Base-by-base conservation (phyloP, 2,113 vertebrate genomes). In the Alligator mississippiensis region DNA sequence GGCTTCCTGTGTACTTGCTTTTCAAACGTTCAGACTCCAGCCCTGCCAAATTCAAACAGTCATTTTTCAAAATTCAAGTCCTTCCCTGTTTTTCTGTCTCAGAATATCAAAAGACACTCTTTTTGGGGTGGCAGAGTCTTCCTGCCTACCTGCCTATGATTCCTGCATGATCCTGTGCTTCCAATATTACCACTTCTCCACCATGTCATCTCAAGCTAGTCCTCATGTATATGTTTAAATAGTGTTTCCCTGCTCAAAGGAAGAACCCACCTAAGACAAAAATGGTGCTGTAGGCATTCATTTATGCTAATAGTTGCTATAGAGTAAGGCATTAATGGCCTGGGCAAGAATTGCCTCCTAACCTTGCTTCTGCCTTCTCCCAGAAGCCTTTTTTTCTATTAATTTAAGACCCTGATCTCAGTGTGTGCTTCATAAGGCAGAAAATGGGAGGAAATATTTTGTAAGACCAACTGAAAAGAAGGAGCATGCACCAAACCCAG, bases 121-220 rank as follows among this genome's bases (percentile, higher is more conserved):
- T 9, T 9, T 24, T 27, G 61, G 16, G 5, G 3, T 10, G 1
- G 0, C 11, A 47, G 2, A 2, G 5, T 4, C 38, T 61, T 84
- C 16, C 28, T 24, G 1, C 8, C 19, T 11, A 9, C 60, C 25
- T 18, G 75, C 77, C 68, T 70, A 75, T 18, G 16, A 27, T 82
- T 15, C 9, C 75, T 18, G 19, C 6, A 47, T 47, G 47, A 47
- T 47, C 47, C 76, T 47, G 34, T 5, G 8, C 74, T 74, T 5
- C 54, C 5, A 5, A 14, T n/a, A 6, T 4, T 70, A 75, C 6
- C 38, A 74, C 15, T 60, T 11, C 24, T 24, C n/a, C 47, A 12
- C 7, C 55, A 87, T 28, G 30, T 19, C 11, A 27, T 34, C 59
- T n/a, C 2, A 28, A 18, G 6, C 63, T 63, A 64, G 21, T 55